A percentile compares a stretch with the other conserved stretches of the same genome.
These are phyloP conservation scores for Epinephelus moara DNA, from an alignment of 2,113 vertebrate genomes.

Conservation along the genomic window DNA sequence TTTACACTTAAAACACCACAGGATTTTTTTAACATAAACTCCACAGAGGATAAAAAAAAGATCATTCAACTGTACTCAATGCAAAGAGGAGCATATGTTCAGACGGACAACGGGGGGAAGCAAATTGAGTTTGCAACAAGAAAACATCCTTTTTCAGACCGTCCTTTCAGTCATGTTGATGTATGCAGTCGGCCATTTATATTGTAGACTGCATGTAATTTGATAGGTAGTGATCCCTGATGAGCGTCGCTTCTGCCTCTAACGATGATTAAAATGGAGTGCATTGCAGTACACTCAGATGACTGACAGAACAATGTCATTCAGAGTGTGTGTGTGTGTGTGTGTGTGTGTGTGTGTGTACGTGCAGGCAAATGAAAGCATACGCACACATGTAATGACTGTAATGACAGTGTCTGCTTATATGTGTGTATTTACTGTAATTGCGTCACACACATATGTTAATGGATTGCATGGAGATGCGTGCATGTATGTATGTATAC, in stretches of 20 bases:
- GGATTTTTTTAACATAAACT: conserved; percentile 14
- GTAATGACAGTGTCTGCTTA: neutral
- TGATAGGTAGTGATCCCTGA: conserved; percentile 61
- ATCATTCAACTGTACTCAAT: conserved; percentile 25
- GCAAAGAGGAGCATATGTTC: conserved; percentile 10
- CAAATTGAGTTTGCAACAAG: conserved; percentile 43
- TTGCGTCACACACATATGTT: neutral
- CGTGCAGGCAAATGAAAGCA: neutral
- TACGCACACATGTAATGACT: conserved; percentile 8
- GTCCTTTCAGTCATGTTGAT: conserved; percentile 47
- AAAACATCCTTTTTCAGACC: conserved; percentile 20
- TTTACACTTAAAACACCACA: neutral
- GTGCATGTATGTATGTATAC: neutral
- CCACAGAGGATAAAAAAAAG: conserved; percentile 2
- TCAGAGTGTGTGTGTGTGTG: conserved; percentile 8
- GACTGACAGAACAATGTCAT: conserved; percentile 76
- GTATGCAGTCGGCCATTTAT: conserved; percentile 48
- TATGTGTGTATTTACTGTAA: neutral
- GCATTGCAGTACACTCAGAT: conserved; percentile 19
- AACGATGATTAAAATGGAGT: conserved; percentile 69
- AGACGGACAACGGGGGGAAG: neutral
- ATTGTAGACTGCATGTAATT: conserved; percentile 51
- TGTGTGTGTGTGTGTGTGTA: neutral
- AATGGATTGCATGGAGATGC: conserved; percentile 25
- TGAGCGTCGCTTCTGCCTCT: conserved; percentile 48